Conservation (phyloP, 2,888 invertebrate species). For the Antheraea assamensis region DNA sequence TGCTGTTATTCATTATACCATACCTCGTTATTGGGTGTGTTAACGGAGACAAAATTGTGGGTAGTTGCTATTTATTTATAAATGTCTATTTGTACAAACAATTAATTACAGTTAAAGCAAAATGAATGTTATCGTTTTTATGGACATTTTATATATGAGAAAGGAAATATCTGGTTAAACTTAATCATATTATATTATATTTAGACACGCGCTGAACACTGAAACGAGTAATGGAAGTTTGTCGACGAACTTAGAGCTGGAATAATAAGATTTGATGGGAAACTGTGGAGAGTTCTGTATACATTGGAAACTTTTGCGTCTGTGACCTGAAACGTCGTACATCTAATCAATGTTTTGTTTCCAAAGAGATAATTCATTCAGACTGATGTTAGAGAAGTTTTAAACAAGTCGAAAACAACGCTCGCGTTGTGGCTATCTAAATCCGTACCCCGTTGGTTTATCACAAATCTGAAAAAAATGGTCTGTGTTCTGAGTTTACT, state of each 20-base stretch:
- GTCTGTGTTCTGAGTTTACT: neutral
- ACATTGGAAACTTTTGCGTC: constrained; percentile 45
- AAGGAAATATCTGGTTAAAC: neutral
- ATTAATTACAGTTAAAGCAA: neutral
- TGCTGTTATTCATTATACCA: no score
- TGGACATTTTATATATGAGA: neutral
- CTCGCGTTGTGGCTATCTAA: neutral
- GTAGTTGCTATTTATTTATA: no score
- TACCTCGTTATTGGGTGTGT: neutral
- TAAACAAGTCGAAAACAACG: neutral
- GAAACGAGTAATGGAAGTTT: constrained; percentile 69
- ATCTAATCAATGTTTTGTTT: constrained; percentile 13
- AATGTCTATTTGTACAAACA: neutral
- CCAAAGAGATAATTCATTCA: constrained; percentile 10
- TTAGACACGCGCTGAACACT: constrained; percentile 44
- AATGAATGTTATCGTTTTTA: neutral
- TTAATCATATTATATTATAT: neutral
- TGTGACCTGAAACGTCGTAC: constrained; percentile 16
- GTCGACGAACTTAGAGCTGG: constrained; percentile 58
- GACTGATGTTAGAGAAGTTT: neutral
- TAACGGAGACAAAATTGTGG: neutral
- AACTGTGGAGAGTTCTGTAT: constrained; percentile 49
- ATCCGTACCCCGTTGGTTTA: neutral
- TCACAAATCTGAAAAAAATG: neutral
- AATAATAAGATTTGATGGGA: constrained; percentile 61